phyloP scores from a whole-genome alignment of 2,113 vertebrate genomes.

The Passer domesticus region DNA sequence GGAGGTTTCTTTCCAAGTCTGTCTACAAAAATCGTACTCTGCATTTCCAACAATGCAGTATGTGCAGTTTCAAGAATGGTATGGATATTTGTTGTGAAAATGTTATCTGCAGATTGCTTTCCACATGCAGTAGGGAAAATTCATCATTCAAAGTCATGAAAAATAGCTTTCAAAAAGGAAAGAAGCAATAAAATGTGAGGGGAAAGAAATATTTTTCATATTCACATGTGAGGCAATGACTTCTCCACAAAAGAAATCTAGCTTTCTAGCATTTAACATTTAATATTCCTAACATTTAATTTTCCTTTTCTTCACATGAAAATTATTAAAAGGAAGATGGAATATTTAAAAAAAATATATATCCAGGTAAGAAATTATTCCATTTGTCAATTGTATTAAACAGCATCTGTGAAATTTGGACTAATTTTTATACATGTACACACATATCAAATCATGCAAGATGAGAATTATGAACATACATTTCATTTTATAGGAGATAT shows the following conservation, averaged over 20 bases:
- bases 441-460: background rate
- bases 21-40: background rate
- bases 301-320: background rate
- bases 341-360: background rate
- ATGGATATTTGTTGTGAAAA: constrained; percentile 8
- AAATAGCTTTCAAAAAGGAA: background rate
- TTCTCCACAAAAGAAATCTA: background rate
- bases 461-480: background rate
- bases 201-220: background rate
- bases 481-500: background rate
- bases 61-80: background rate
- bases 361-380: background rate
- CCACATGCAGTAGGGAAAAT: background rate
- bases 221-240: background rate
- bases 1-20: constrained; percentile 19
- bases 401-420: background rate
- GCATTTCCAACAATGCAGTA: constrained; percentile 24
- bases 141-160: background rate
- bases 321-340: background rate
- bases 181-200: background rate
- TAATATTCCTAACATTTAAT: background rate
- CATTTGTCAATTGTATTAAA: background rate
- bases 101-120: background rate
- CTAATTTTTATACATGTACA: background rate
- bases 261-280: background rate